Conservation (phyloP, 2,797 vertebrate species). For the Melanotaenia parkinsoni region DNA sequence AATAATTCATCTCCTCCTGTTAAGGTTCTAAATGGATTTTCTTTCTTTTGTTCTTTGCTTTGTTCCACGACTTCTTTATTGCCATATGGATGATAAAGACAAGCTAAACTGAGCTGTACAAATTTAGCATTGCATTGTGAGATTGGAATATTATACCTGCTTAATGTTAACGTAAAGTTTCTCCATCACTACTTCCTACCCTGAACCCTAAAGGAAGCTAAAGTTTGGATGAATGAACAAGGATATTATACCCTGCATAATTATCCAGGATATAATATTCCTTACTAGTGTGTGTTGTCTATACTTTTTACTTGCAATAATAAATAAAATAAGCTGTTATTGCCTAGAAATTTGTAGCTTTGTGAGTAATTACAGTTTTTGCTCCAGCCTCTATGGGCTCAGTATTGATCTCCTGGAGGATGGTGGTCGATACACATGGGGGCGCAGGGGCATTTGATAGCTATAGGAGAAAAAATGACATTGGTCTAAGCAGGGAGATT, state of each 20-base stretch:
- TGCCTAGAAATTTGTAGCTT: constrained; percentile 83
- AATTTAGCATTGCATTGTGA: neutral
- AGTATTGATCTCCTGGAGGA: constrained; percentile 81
- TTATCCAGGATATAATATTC: constrained; percentile 33
- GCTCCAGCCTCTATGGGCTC: constrained; percentile 77
- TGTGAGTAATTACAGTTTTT: constrained; percentile 85
- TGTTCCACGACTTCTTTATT: constrained; percentile 30
- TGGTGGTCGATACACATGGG: constrained; percentile 80
- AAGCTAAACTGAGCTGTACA: constrained; percentile 27
- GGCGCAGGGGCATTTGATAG: constrained; percentile 77
- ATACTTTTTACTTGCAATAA: constrained; percentile 66
- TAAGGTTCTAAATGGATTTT: constrained; percentile 84
- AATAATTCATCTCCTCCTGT: constrained; percentile 91
- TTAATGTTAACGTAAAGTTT: constrained; percentile 11
- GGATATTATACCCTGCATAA: constrained; percentile 24
- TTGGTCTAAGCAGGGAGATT: constrained; percentile 72
- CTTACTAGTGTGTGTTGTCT: constrained; percentile 25
- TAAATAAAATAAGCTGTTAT: constrained; percentile 78
- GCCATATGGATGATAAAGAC: constrained; percentile 35
- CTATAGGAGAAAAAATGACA: constrained; percentile 82
- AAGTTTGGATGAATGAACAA: constrained; percentile 29
- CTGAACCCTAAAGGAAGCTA: neutral
- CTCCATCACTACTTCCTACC: neutral
- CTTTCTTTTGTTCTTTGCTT: constrained; percentile 2
- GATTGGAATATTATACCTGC: neutral